Conservation (phyloP, 53 echinoderm and acorn worm species). For the Zoroaster sp. region DNA sequence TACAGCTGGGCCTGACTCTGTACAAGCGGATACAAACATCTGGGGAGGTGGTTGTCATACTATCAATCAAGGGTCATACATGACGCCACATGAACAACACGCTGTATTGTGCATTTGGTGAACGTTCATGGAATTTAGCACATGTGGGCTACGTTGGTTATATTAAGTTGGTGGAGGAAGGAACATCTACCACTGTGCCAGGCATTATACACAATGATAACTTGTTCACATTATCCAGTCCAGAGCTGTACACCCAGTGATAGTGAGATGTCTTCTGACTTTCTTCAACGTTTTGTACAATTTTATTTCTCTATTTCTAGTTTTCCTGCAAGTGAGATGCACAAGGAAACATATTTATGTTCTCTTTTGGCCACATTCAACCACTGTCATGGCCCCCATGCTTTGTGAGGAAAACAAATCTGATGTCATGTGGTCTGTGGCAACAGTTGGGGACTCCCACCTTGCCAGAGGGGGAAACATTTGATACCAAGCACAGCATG, state of each 20-base stretch:
- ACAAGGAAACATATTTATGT: neutral
- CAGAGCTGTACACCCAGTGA: too few relatives aligned
- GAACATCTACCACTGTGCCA: too few relatives aligned
- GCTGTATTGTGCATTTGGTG: too few relatives aligned
- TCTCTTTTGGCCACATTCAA: neutral
- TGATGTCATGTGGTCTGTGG: slow-evolving; percentile 52
- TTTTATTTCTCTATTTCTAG: neutral
- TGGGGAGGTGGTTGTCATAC: too few relatives aligned
- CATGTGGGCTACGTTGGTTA: too few relatives aligned
- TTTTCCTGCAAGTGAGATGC: neutral
- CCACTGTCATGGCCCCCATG: neutral
- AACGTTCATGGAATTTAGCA: too few relatives aligned
- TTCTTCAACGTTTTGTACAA: neutral
- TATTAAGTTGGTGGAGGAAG: too few relatives aligned
- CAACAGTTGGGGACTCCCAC: slow-evolving; percentile 59
- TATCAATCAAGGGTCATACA: too few relatives aligned
- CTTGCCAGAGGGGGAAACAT: slow-evolving; percentile 58
- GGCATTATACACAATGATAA: too few relatives aligned
- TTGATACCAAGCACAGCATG: slow-evolving; percentile 48
- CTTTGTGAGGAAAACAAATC: slow-evolving; percentile 15
- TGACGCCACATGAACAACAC: too few relatives aligned
- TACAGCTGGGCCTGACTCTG: too few relatives aligned
- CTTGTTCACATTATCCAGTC: neutral
- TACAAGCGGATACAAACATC: too few relatives aligned
- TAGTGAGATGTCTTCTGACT: neutral